Evolutionary conservation across 2,113 vertebrate genomes (phyloP), one percentile per base, ranked within the genome.

Genomic region (Cyprinus carpio): DNA sequence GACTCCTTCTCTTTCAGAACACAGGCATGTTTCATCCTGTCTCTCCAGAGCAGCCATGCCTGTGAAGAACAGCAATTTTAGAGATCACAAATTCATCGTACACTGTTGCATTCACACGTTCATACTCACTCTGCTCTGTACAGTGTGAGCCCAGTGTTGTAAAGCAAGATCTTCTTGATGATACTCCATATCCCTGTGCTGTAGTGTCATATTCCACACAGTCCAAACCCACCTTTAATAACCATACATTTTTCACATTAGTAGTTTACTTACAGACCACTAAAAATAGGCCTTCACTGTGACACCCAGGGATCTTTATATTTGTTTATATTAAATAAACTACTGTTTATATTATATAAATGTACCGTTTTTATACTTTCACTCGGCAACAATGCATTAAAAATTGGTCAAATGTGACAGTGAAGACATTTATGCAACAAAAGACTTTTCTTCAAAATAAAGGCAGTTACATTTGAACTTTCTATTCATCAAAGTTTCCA

Each of bases 21-120:
- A 88, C 89, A 89, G n/a, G 51, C 87, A 8, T 65, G 13, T 0
- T 87, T 62, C 51, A 94, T 91, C 65, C 92, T 89, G 4, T 93
- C 89, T 87, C 65, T 95, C 97, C 97, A 98, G 62, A 80, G 93
- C 80, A 93, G 75, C 96, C 95, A 99, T 31, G 93, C 92, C 97
- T 99, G 87, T 93, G 79, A n/a, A 87, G 2, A 67, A 90, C 62
- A 75, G 54, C 82, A 25, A 74, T 29, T 27, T 81, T 46, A 31
- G 27, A 51, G 4, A 31, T 69, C 8, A 34, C 34, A 34, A 34
- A 7, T 12, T 64, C 23, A 67, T 67, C 6, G 2, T 27, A 58
- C 37, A 27, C n/a, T n/a, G 4, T 5, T 51, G 1, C 5, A 5
- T 83, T 10, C 62, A 60, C 3, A 67, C 4, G 2, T n/a, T 71